Evolutionary conservation across 2,797 vertebrate genomes (phyloP).

Genomic region (Lacerta bilineata): DNA sequence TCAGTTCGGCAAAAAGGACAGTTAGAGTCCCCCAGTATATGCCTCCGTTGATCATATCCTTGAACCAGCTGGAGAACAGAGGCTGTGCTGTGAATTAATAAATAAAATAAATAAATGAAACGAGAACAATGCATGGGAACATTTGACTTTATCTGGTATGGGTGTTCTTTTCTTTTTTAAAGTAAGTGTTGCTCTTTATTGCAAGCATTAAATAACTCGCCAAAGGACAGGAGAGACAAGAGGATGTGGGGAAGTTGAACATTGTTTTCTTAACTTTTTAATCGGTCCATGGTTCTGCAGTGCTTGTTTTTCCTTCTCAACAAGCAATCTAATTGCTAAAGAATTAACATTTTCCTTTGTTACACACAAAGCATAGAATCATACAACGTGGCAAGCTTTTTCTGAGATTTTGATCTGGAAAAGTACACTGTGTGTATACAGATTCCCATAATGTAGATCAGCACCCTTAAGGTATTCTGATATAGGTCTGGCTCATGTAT

Average conservation of each 20-base stretch:
- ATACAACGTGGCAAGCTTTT: neutral
- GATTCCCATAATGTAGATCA: neutral
- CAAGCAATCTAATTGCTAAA: conserved; percentile 23
- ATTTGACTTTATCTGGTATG: conserved; percentile 36
- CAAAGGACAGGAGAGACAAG: neutral
- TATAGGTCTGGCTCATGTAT: neutral
- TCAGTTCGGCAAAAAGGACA: conserved; percentile 55
- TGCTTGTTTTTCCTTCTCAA: neutral
- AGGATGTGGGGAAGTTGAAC: fast-evolving
- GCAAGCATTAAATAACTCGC: conserved; percentile 42
- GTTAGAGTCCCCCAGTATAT: conserved; percentile 40
- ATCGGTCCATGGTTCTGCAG: conserved; percentile 19
- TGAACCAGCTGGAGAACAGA: conserved; percentile 59
- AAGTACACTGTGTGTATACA: neutral
- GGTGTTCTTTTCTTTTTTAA: neutral
- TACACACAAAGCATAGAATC: conserved; percentile 7
- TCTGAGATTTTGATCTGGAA: conserved; percentile 18
- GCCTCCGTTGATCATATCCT: conserved; percentile 55
- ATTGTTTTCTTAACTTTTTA: conserved; percentile 4
- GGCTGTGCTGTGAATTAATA: conserved; percentile 63
- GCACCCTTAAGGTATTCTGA: neutral
- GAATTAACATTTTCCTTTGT: neutral
- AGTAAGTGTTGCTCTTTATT: conserved; percentile 46
- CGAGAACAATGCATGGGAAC: conserved; percentile 27
- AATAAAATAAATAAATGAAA: conserved; percentile 59